Conservation (phyloP, 2,888 invertebrate species). For the Tetragonisca angustula region DNA sequence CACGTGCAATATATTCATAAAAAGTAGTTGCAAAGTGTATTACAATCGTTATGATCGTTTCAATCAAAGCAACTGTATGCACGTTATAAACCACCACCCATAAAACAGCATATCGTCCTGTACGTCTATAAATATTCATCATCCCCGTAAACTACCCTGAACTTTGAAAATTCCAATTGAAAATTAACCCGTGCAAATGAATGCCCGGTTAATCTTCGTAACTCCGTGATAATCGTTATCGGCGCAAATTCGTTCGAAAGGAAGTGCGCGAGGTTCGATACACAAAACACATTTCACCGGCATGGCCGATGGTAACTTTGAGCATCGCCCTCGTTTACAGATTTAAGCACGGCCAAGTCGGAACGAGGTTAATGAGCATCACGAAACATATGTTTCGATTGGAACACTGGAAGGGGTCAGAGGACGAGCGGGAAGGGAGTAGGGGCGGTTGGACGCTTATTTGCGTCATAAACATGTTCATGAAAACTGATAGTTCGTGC, state of each 20-base stretch:
- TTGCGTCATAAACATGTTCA: slow-evolving; percentile 67
- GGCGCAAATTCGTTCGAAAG: slow-evolving; percentile 8
- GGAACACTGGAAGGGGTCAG: not conserved
- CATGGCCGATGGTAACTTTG: slow-evolving; percentile 21
- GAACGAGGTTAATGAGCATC: slow-evolving; percentile 62
- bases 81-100: not conserved
- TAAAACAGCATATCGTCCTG: not conserved
- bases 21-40: no score
- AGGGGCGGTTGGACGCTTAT: slow-evolving; percentile 45
- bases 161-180: not conserved
- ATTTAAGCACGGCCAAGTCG: slow-evolving; percentile 42
- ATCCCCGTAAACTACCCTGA: no score
- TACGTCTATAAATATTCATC: not conserved
- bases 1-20: no score
- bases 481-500: slow-evolving; percentile 72
- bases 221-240: slow-evolving; percentile 43
- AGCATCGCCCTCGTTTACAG: slow-evolving; percentile 26
- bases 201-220: slow-evolving; percentile 11
- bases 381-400: slow-evolving; percentile 61
- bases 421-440: not conserved
- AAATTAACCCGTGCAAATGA: slow-evolving; percentile 16
- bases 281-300: slow-evolving; percentile 36
- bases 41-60: no score
- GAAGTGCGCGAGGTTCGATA: slow-evolving; percentile 18
- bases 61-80: not conserved